Conservation (phyloP, 2,113 vertebrate species). For the Hiodon tergisus region DNA sequence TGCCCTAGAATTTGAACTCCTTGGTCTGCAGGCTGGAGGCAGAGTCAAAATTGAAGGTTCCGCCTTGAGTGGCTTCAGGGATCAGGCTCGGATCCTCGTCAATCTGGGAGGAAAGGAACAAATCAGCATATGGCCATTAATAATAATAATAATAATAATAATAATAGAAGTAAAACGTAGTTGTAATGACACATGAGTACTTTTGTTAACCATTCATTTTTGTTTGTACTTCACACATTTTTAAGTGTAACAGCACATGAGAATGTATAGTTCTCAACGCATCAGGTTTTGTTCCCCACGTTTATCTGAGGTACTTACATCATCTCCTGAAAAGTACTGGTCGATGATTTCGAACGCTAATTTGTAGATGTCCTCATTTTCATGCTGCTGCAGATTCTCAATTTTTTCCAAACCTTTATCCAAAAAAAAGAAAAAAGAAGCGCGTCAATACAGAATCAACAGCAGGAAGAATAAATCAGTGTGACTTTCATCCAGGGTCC, state of each 20-base stretch:
- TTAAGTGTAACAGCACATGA: too few relatives aligned
- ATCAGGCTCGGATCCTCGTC: constrained; percentile 94
- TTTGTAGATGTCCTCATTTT: constrained; percentile 99
- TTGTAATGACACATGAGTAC: neutral
- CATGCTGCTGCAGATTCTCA: constrained; percentile 92
- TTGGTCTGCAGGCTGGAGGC: constrained; percentile 96
- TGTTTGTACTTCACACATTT: too few relatives aligned
- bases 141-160: neutral
- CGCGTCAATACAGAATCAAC: neutral
- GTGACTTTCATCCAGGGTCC: neutral
- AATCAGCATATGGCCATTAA: neutral
- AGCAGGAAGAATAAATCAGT: too few relatives aligned
- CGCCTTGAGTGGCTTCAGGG: constrained; percentile 93
- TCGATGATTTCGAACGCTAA: constrained; percentile 99
- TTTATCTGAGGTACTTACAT: constrained; percentile 71
- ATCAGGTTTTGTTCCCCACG: neutral
- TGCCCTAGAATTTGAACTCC: constrained; percentile 94
- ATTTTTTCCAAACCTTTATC: constrained; percentile 92
- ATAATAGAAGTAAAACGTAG: neutral
- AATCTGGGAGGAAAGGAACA: constrained; percentile 61
- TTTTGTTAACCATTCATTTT: neutral
- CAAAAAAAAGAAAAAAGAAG: neutral
- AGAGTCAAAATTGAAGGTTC: constrained; percentile 95
- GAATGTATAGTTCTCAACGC: neutral
- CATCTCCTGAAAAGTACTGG: constrained; percentile 99